Base-by-base conservation (phyloP, 2,113 vertebrate species). In the Xiphophorus hellerii region DNA sequence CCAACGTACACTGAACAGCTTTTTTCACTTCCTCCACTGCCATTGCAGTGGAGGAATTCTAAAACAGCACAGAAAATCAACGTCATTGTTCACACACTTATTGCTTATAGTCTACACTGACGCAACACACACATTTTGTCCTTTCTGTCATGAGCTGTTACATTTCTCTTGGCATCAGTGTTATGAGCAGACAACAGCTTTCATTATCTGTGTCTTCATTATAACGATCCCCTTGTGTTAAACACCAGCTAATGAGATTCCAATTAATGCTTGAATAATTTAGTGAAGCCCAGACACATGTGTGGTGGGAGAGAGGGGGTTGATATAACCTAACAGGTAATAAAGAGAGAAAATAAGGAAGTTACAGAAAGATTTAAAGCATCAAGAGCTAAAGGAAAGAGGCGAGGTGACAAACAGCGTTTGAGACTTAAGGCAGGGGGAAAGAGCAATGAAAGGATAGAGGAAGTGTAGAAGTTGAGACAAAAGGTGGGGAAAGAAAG, bases 171-270 rank as follows among this genome's bases (percentile, higher is more conserved):
- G 33, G 76, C 65, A 74, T 85, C 80, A 76, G 77, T 79, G 81
- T 74, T 54, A 66, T 61, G 61, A 78, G 61, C 73, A 85, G 77
- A 88, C 65, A 74, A 74, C 80, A 70, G 72, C 71, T 82, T 83
- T 86, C 78, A 87, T 88, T 89, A 86, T 87, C 76, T 84, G 79
- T 87, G 76, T 84, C 84, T 85, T 91, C 86, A 86, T 91, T 90
- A 89, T 90, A 86, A 76, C 62, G 62, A 89, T 81, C 84, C 82
- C 17, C 80, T 67, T 68, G 74, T 77, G 80, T 87, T 86, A 88
- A 89, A 77, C 84, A 80, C 82, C 82, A 62, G 72, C 83, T 90
- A 87, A 89, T 89, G 78, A 90, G 86, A 75, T 74, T 83, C 65
- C 78, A 90, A 92, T 92, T 91, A 92, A 92, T 87, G 69, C 42